Conservation (phyloP, 2,888 invertebrate genomes). For the Eugnorisma glareosa region DNA sequence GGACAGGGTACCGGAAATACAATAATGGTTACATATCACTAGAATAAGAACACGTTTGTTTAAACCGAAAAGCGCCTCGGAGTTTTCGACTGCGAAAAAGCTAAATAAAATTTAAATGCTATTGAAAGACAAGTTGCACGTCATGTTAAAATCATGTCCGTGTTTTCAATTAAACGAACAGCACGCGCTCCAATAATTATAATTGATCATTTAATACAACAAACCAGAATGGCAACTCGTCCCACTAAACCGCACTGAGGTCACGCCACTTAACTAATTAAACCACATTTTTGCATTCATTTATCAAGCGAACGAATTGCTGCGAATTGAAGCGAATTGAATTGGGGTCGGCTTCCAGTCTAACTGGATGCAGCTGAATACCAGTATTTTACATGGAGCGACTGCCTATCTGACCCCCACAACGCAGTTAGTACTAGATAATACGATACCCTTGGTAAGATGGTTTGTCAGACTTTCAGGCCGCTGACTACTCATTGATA, state of each 20-base stretch:
- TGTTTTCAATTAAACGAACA: not conserved
- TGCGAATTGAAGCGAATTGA: too few relatives aligned
- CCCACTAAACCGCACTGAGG: slow-evolving; percentile 33
- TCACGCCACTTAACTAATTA: slow-evolving; percentile 45
- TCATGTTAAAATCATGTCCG: not conserved
- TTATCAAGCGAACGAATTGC: slow-evolving; percentile 14
- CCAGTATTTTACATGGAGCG: not conserved
- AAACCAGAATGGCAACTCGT: slow-evolving; percentile 20
- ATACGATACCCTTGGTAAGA: too few relatives aligned
- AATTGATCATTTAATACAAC: slow-evolving; percentile 16
- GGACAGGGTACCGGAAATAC: not conserved
- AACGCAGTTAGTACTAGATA: too few relatives aligned
- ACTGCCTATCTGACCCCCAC: not conserved
- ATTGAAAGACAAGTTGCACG: not conserved
- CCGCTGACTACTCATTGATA: too few relatives aligned
- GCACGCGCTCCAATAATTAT: slow-evolving; percentile 1
- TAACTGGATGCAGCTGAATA: not conserved
- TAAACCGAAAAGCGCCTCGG: not conserved
- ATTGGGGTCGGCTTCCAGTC: not conserved
- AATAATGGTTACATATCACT: not conserved
- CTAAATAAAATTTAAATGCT: not conserved
- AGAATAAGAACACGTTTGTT: not conserved
- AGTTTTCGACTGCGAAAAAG: not conserved
- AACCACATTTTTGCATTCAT: slow-evolving; percentile 49
- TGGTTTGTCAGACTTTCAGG: too few relatives aligned